A percentile compares a stretch with the other conserved stretches of the same genome.
phyloP scores from a whole-genome alignment of 92 coral and sea anemone genomes.

The Ricordea florida region DNA sequence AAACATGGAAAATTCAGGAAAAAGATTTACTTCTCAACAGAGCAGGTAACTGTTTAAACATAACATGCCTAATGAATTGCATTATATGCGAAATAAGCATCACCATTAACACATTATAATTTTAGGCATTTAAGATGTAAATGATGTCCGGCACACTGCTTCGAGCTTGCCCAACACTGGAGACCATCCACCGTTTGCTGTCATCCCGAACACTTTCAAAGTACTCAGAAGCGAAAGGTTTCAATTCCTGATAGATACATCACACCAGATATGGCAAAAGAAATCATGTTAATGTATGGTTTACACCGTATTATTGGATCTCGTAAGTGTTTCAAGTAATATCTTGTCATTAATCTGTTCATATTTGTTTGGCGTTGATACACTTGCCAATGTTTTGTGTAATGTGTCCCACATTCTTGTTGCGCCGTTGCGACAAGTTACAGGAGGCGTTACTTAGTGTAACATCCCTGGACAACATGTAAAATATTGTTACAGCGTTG shows the following conservation, averaged over 20 bases:
- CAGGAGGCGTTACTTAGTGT: neutral
- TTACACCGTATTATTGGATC: conserved; percentile 2
- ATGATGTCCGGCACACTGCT: neutral
- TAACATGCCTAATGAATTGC: too few relatives aligned
- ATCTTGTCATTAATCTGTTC: neutral
- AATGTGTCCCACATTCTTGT: neutral
- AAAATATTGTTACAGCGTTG: conserved; percentile 19
- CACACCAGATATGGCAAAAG: conserved; percentile 5
- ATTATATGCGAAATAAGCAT: neutral
- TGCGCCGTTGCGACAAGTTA: conserved; percentile 6
- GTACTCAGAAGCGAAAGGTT: neutral
- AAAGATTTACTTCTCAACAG: conserved; percentile 5
- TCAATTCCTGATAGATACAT: conserved; percentile 5
- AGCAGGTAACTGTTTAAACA: neutral
- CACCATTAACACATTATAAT: neutral
- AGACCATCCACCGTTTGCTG: conserved; percentile 2
- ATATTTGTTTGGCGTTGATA: neutral
- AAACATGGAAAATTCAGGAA: neutral
- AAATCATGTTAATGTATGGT: conserved; percentile 5
- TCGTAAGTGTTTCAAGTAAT: neutral
- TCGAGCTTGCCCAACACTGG: neutral
- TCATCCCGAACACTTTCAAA: neutral
- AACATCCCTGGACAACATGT: neutral
- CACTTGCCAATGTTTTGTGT: neutral
- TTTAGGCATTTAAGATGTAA: conserved; percentile 14